A percentile compares a stretch with the other conserved stretches of the same genome.
Conservation (phyloP, 30 jellyfish, hydroid and myxozoan species). For the Kudoa iwatai region DNA sequence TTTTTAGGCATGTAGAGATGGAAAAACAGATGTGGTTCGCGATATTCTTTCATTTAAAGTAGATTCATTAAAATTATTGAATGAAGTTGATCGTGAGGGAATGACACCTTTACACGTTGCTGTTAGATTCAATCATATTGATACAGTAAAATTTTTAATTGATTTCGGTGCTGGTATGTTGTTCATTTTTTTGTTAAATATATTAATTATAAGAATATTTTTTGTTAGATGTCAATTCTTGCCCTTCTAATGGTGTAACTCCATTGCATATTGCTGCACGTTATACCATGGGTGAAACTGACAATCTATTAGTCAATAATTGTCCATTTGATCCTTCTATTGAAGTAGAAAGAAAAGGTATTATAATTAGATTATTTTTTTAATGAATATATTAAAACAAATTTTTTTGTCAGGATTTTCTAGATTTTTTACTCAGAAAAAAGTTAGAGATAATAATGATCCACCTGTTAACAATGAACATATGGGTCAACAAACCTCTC, state of each 20-base stretch:
- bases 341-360: too few species aligned
- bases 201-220: too few species aligned
- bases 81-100: conserved; percentile 24
- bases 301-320: too few species aligned
- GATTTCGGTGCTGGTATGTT: conserved; percentile 37
- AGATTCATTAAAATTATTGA: conserved; percentile 21
- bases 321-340: too few species aligned
- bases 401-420: not conserved
- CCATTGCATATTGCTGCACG: conserved; percentile 61
- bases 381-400: too few species aligned
- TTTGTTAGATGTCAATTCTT: too few species aligned
- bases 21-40: conserved; percentile 20
- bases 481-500: too few species aligned
- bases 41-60: conserved; percentile 10
- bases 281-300: not conserved
- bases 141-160: conserved; percentile 24
- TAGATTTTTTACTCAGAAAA: not conserved
- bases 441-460: not conserved
- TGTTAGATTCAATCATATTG: conserved; percentile 46
- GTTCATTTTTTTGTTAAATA: too few species aligned
- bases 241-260: not conserved
- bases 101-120: conserved; percentile 65
- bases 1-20: conserved; percentile 84
- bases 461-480: too few species aligned
- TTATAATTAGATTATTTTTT: too few species aligned